A percentile compares a stretch with the other conserved stretches of the same genome.
Evolutionary conservation across 2,888 invertebrate species (phyloP).

Genomic region (Rhogogaster chlorosoma): DNA sequence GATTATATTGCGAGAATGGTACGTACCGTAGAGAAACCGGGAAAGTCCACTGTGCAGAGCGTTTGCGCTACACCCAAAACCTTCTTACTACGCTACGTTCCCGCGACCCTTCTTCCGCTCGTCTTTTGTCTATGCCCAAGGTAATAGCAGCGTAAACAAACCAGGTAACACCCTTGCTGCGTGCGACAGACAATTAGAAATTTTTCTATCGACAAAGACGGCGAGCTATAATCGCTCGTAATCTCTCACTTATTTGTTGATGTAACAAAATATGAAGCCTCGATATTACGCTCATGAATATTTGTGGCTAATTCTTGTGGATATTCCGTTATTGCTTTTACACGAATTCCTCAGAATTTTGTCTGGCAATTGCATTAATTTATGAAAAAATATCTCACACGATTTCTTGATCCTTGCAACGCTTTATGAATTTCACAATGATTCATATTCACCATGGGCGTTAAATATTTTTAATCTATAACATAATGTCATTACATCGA

Average conservation of each 20-base stretch:
- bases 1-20: constrained; percentile 13
- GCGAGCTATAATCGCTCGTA: neutral
- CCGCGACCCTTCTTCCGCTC: neutral
- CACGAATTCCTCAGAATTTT: neutral
- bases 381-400: neutral
- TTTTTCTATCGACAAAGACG: neutral
- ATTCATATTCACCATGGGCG: neutral
- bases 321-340: neutral
- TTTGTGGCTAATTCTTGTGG: neutral
- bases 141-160: constrained; percentile 27
- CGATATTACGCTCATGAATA: neutral
- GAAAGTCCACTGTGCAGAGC: constrained; percentile 45
- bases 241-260: neutral
- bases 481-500: neutral
- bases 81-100: neutral
- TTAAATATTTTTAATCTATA: neutral
- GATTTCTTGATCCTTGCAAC: neutral
- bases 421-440: neutral
- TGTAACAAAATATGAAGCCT: neutral
- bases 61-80: constrained; percentile 41
- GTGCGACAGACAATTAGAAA: neutral
- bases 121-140: neutral
- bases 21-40: constrained; percentile 31
- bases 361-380: neutral
- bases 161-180: neutral